These are phyloP conservation scores for Pelecanoides urinatrix DNA, from an alignment of 2,113 vertebrate genomes.

Conservation along the genomic window DNA sequence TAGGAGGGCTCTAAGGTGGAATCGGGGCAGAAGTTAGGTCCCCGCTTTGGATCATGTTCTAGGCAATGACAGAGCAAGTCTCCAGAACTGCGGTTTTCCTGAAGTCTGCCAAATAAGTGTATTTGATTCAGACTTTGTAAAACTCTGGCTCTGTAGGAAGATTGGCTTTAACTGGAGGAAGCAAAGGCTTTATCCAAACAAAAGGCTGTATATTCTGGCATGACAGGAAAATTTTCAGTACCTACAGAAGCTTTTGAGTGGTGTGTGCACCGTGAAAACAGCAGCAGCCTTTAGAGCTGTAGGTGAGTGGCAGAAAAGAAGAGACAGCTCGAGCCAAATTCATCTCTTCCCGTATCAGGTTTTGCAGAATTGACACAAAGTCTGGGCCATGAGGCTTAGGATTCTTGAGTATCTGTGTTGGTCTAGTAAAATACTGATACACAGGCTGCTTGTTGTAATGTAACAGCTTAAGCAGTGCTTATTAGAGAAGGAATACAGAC, in stretches of 20 bases:
- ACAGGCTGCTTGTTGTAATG: neutral
- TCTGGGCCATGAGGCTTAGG: neutral
- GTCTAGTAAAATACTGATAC: neutral
- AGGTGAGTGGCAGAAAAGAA: neutral
- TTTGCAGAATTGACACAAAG: neutral
- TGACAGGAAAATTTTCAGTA: neutral
- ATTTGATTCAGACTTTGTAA: neutral
- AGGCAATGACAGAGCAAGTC: neutral
- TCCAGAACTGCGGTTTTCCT: neutral
- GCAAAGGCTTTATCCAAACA: neutral
- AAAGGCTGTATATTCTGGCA: neutral
- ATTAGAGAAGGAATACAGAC: neutral
- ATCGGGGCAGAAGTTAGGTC: neutral
- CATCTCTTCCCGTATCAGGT: neutral
- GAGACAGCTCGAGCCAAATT: neutral
- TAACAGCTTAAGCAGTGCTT: neutral
- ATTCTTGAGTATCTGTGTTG: neutral
- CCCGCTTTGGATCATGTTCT: neutral
- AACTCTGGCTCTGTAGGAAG: neutral
- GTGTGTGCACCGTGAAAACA: neutral
- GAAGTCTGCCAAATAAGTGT: neutral
- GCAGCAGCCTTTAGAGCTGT: neutral
- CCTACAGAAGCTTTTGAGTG: neutral
- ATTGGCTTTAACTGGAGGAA: neutral
- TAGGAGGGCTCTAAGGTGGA: neutral